Evolutionary conservation across 1,140 invertebrate species (phyloP).

Genomic region (Thrips palmi): DNA sequence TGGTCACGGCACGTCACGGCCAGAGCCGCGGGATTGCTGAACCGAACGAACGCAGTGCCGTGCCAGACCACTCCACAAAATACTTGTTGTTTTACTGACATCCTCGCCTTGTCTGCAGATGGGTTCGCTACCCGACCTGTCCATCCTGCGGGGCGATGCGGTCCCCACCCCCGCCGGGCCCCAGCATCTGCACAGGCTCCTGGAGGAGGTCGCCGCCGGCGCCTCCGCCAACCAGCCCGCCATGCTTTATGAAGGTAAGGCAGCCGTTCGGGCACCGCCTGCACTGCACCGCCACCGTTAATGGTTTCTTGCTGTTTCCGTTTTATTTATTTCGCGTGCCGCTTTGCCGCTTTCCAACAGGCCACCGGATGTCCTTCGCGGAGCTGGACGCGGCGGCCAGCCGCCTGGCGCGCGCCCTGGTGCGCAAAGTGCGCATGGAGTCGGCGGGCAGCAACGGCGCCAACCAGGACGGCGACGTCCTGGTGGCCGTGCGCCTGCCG

Average conservation of each 20-base stretch:
- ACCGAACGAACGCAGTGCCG: too few species aligned
- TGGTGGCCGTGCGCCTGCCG: constrained; percentile 57
- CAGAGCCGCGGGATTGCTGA: too few species aligned
- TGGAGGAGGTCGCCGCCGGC: constrained; percentile 16
- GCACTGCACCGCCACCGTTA: neutral
- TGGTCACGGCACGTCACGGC: too few species aligned
- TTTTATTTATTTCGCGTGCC: neutral
- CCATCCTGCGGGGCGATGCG: constrained; percentile 34
- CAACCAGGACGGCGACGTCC: constrained; percentile 42
- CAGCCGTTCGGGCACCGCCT: constrained; percentile 3
- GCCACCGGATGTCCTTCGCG: constrained; percentile 30
- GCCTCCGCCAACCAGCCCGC: constrained; percentile 27
- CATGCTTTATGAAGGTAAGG: constrained; percentile 30
- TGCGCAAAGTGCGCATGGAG: constrained; percentile 18
- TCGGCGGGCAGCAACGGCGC: constrained; percentile 19
- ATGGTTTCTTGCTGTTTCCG: constrained; percentile 5
- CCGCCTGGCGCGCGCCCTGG: constrained; percentile 27
- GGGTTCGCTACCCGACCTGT: constrained; percentile 43
- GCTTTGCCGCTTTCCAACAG: constrained; percentile 21
- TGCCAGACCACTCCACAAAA: too few species aligned
- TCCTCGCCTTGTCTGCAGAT: constrained; percentile 24
- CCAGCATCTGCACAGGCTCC: constrained; percentile 24
- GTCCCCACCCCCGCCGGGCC: constrained; percentile 18
- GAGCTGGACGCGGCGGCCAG: constrained; percentile 38
- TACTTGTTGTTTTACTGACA: too few species aligned